Evolutionary conservation across 2,888 invertebrate genomes (phyloP), one percentile per base, ranked within the genome.

Genomic region (Ellobium chinense): DNA sequence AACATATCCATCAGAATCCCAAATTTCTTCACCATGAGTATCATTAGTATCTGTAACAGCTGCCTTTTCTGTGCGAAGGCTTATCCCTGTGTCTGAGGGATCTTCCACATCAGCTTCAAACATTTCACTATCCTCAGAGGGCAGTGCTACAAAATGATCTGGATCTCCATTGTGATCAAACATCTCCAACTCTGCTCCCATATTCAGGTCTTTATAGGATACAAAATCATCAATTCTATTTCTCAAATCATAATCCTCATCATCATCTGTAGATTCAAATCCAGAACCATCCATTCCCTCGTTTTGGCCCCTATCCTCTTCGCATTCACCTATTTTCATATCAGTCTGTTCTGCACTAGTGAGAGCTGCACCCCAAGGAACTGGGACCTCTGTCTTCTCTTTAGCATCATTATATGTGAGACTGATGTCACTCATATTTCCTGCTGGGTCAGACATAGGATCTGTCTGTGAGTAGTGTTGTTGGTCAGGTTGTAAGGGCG

Each of bases 201-300:
- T 14, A 58, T 39, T 27, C 39, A 27, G 63, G 29, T 63, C 31
- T 18, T 31, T n/a, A n/a, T n/a, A n/a, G n/a, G 21, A n/a, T 24
- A 58, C 27, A 14, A 58, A 58, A 14, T 3, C 58, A 14, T 7
- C 27, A 27, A 58, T n/a, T n/a, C 27, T 27, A 58, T 58, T 24
- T 27, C 4, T 58, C 21, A 66, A 65, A 7, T 78, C 79, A 34
- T 29, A 46, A 31, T 75, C 46, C 27, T 46, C 63, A 39, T 39
- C 36, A 63, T 72, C 70, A 29, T 63, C 73, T 18, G 62, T 56
- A 62, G 1, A n/a, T 18, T 60, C 60, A 34, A 18, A n/a, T 18
- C 39, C 39, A 4, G 24, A 31, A 4, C 27, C 31, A 27, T 24
- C 63, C 9, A 7, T 56, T 18, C 58, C 58, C 18, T 54, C 31